Evolutionary conservation across 2,113 vertebrate genomes (phyloP).

Genomic region (Silurus asotus): DNA sequence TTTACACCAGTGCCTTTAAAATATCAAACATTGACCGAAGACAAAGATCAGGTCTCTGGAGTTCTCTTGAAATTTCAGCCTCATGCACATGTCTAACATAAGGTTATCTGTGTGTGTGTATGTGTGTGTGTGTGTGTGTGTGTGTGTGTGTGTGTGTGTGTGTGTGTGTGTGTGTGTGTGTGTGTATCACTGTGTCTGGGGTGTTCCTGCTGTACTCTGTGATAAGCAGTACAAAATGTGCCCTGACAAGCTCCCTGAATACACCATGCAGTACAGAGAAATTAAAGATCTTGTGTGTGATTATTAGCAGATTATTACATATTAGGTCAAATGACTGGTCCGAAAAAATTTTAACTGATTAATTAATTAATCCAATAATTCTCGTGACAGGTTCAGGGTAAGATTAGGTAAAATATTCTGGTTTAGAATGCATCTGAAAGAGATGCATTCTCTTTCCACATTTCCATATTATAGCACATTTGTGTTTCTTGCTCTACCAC

Average conservation of each 20-base stretch:
- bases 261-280: neutral
- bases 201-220: slow-evolving; percentile 17
- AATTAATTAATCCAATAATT: neutral
- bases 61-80: neutral
- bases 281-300: neutral
- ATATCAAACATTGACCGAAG: neutral
- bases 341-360: neutral
- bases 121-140: neutral
- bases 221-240: slow-evolving; percentile 37
- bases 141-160: neutral
- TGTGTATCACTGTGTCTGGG: neutral
- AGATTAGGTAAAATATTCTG: neutral
- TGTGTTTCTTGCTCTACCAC: neutral
- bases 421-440: neutral
- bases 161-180: neutral
- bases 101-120: neutral
- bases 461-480: neutral
- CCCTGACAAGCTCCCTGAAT: neutral
- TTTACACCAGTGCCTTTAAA: neutral
- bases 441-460: too few species aligned
- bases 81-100: neutral
- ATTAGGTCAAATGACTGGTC: neutral
- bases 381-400: neutral
- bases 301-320: neutral
- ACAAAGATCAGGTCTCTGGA: neutral